phyloP scores from a whole-genome alignment of 2,888 invertebrate genomes.

The Leucania comma region DNA sequence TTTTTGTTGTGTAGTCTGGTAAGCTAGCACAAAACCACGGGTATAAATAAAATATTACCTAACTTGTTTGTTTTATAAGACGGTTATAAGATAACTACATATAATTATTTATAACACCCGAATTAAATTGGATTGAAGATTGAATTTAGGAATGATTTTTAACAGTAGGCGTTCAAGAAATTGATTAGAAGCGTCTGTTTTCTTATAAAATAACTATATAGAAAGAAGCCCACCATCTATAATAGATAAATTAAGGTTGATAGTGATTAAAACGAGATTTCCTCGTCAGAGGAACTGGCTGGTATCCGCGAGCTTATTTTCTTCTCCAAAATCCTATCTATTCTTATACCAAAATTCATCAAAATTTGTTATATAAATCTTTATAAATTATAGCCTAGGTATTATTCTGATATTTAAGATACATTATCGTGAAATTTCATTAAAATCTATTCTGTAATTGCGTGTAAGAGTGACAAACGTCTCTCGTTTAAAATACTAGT shows the following conservation, averaged over 20 bases:
- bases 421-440: too few relatives aligned
- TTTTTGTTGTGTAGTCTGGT: constrained; percentile 29
- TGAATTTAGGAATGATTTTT: not conserved
- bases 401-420: too few relatives aligned
- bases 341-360: too few relatives aligned
- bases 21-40: constrained; percentile 25
- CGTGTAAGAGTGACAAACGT: too few relatives aligned
- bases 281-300: too few relatives aligned
- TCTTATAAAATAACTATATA: not conserved
- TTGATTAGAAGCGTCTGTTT: not conserved
- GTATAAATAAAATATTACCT: constrained; percentile 11
- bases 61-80: not conserved
- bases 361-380: too few relatives aligned
- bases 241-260: too few relatives aligned
- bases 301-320: too few relatives aligned
- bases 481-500: too few relatives aligned
- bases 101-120: not conserved
- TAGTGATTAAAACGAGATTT: not conserved
- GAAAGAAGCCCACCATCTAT: not conserved
- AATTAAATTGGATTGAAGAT: not conserved
- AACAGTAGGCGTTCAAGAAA: not conserved
- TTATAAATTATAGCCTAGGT: too few relatives aligned
- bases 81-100: constrained; percentile 6
- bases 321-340: too few relatives aligned
- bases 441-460: too few relatives aligned